A percentile compares a stretch with the other conserved stretches of the same genome.
phyloP scores from a whole-genome alignment of 2,797 vertebrate species.

The Danio choprae region DNA sequence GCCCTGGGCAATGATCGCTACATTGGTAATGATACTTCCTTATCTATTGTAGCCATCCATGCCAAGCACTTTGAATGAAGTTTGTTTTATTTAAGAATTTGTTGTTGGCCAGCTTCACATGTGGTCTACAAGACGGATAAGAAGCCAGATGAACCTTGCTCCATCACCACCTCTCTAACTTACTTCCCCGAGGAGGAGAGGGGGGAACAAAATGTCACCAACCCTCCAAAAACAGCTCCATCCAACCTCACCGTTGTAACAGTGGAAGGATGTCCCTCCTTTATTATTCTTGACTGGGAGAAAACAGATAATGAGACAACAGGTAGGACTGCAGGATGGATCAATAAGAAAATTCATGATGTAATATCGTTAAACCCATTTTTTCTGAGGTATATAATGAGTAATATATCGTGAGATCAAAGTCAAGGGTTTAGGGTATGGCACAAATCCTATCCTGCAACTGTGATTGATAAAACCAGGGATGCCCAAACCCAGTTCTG shows the following conservation, averaged over 20 bases:
- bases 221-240: conserved; percentile 84
- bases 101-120: conserved; percentile 79
- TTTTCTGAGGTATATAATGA: neutral
- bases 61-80: neutral
- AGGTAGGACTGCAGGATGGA: conserved; percentile 70
- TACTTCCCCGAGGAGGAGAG: conserved; percentile 84
- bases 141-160: conserved; percentile 87
- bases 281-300: conserved; percentile 93
- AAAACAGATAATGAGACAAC: conserved; percentile 90
- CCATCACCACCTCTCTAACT: conserved; percentile 89
- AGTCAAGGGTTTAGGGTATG: neutral
- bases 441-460: neutral
- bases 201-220: conserved; percentile 74
- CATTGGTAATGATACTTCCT: conserved; percentile 76
- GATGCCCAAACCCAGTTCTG: too few relatives aligned
- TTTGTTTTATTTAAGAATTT: neutral
- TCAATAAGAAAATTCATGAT: neutral
- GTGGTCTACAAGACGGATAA: conserved; percentile 90
- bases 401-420: neutral
- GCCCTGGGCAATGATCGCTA: conserved; percentile 88
- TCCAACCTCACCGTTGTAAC: conserved; percentile 95
- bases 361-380: neutral
- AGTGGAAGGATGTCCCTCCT: conserved; percentile 93
- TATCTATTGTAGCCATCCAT: neutral
- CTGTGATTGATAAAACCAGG: too few relatives aligned